Conservation (phyloP, 2,888 invertebrate species). For the Eupsilia transversa region DNA sequence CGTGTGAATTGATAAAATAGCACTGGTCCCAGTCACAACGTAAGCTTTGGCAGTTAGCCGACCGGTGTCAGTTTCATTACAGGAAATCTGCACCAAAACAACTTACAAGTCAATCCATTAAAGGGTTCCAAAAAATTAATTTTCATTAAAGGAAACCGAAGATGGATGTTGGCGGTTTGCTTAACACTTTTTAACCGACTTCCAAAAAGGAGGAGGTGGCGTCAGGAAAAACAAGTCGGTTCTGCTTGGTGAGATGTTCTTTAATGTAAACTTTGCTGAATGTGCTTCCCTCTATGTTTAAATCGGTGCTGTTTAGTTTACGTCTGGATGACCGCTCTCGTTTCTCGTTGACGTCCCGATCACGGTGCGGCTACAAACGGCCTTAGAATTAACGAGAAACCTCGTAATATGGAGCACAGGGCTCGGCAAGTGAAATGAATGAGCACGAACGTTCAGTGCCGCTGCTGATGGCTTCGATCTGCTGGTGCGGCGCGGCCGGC, state of each 20-base stretch:
- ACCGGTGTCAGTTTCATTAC: too few species aligned
- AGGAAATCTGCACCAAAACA: neutral
- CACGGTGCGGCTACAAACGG: too few species aligned
- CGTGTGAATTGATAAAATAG: neutral
- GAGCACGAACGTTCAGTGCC: constrained; percentile 91
- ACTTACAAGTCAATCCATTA: too few species aligned
- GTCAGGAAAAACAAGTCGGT: neutral
- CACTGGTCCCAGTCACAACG: neutral
- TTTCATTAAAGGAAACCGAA: too few species aligned
- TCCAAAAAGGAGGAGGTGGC: too few species aligned
- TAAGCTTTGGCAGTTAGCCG: neutral
- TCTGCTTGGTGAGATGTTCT: neutral
- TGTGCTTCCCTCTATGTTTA: neutral
- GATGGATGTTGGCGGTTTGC: too few species aligned
- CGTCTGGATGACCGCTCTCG: too few species aligned
- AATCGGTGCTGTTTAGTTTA: neutral
- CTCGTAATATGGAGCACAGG: neutral
- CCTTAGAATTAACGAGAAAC: neutral
- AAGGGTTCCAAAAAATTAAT: too few species aligned
- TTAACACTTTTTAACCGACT: too few species aligned
- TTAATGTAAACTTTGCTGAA: neutral
- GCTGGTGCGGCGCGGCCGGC: constrained; percentile 81
- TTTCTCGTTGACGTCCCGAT: too few species aligned
- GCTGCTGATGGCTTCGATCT: constrained; percentile 94
- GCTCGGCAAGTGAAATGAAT: neutral